Evolutionary conservation across 1,140 invertebrate species (phyloP).

Genomic region (Streblospio benedicti): DNA sequence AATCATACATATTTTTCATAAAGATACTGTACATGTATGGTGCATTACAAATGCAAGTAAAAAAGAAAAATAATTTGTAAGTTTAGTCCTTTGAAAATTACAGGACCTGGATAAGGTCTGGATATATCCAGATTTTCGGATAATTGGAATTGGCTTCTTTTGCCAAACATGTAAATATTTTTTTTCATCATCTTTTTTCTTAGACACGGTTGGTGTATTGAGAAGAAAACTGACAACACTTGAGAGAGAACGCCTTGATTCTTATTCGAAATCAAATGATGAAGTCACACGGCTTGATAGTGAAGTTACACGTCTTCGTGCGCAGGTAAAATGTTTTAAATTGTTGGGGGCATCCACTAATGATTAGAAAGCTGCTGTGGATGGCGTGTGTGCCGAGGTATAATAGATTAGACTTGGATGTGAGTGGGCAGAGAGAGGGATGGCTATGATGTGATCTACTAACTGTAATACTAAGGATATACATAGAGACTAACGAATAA

Average conservation of each 20-base stretch:
- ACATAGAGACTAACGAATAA: too few relatives aligned
- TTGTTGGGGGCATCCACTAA: not conserved
- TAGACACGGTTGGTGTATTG: conserved; percentile 28
- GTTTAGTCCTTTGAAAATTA: too few relatives aligned
- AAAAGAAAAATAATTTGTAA: not conserved
- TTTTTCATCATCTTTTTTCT: too few relatives aligned
- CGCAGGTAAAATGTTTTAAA: not conserved
- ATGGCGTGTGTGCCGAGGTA: too few relatives aligned
- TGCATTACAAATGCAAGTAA: not conserved
- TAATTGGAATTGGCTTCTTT: not conserved
- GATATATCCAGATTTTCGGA: too few relatives aligned
- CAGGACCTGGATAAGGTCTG: too few relatives aligned
- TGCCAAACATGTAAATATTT: too few relatives aligned
- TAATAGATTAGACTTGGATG: too few relatives aligned
- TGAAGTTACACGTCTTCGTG: not conserved
- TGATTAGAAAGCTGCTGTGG: too few relatives aligned
- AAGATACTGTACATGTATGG: not conserved
- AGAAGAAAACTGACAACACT: conserved; percentile 28
- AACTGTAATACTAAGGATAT: too few relatives aligned
- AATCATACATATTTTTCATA: not conserved
- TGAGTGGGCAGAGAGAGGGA: too few relatives aligned
- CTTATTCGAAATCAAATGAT: conserved; percentile 25
- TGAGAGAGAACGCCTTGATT: conserved; percentile 33
- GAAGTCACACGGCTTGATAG: conserved; percentile 19
- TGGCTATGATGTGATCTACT: not conserved